Conservation (phyloP, 2,113 vertebrate species). For the Megaceryle torquata region DNA sequence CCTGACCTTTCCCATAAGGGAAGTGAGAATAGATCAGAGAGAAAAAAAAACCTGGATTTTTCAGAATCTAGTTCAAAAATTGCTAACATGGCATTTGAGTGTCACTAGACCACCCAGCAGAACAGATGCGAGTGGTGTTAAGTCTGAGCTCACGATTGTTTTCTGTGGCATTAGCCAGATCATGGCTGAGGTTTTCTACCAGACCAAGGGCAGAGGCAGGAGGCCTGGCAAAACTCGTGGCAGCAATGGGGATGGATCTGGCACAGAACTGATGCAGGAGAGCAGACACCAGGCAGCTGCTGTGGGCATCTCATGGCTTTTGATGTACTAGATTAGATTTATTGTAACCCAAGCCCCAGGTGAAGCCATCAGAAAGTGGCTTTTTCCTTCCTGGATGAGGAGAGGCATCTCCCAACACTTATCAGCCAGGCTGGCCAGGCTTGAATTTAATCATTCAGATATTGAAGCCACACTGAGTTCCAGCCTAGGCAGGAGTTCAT, state of each 20-base stretch:
- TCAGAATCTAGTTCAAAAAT: neutral
- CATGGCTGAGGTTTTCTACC: rapidly evolving
- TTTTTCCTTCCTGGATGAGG: neutral
- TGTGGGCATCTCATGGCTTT: rapidly evolving
- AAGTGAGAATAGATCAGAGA: rapidly evolving
- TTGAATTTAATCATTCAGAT: neutral
- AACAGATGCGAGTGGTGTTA: neutral
- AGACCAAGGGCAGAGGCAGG: neutral
- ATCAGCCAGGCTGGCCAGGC: neutral
- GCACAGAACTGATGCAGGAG: rapidly evolving
- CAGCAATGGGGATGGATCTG: neutral
- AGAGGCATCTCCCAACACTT: neutral
- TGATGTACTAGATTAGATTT: neutral
- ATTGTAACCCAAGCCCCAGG: neutral
- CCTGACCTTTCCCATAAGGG: neutral
- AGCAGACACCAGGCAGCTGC: rapidly evolving
- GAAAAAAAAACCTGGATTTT: neutral
- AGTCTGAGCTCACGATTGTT: neutral
- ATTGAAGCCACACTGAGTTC: neutral
- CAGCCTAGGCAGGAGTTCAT: neutral
- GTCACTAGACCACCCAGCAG: neutral
- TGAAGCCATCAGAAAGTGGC: neutral
- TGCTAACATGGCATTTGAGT: rapidly evolving
- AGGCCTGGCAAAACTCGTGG: neutral
- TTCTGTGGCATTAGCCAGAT: neutral